Conservation (phyloP, 2,888 invertebrate genomes). For the Eupsilia transversa region DNA sequence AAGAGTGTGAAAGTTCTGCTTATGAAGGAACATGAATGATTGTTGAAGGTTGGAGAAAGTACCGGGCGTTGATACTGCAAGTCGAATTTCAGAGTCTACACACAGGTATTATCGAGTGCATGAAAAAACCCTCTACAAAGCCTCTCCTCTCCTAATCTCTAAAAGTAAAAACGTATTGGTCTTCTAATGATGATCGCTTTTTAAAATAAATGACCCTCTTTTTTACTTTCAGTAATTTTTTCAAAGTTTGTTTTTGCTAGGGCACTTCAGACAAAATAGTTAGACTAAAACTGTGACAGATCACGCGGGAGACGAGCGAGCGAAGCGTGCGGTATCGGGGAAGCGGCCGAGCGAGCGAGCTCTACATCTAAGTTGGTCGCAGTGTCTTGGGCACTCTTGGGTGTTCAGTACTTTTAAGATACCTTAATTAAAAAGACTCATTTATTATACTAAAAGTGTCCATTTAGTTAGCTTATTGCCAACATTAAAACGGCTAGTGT, state of each 20-base stretch:
- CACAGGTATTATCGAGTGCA: neutral
- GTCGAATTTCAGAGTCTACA: too few relatives aligned
- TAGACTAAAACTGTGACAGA: neutral
- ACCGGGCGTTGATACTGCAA: neutral
- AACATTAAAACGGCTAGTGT: too few relatives aligned
- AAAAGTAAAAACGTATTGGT: neutral
- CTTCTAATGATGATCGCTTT: neutral
- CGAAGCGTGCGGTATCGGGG: neutral
- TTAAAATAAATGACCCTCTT: neutral
- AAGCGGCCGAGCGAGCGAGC: neutral
- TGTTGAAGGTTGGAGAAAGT: neutral
- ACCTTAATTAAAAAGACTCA: too few relatives aligned
- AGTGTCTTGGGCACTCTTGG: too few relatives aligned
- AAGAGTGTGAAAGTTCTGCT: neutral
- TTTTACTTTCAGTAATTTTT: neutral
- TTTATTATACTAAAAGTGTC: too few relatives aligned
- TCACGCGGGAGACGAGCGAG: neutral
- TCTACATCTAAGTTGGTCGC: neutral
- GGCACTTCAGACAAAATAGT: neutral
- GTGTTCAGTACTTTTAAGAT: too few relatives aligned
- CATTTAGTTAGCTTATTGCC: too few relatives aligned
- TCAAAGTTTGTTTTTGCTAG: neutral
- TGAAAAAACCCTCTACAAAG: neutral
- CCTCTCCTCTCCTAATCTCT: neutral
- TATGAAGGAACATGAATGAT: constrained; percentile 4